Evolutionary conservation across 2,888 invertebrate species (phyloP).

Genomic region (Laspeyria flexula): DNA sequence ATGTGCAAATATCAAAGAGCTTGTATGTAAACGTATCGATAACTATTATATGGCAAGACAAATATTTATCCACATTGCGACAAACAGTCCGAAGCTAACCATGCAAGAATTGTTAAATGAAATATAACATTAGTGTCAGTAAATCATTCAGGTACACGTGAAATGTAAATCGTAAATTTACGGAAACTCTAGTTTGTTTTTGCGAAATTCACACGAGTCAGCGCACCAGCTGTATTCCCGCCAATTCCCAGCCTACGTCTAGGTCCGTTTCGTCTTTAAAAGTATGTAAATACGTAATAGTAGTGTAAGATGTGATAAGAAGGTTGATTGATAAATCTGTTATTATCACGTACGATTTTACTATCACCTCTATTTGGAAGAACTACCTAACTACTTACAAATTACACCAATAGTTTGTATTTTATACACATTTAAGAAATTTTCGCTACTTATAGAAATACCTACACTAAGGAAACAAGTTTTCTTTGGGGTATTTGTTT

Average conservation of each 20-base stretch:
- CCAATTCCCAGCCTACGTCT: slow-evolving; percentile 15
- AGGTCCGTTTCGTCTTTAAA: slow-evolving; percentile 23
- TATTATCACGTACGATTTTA: slow-evolving; percentile 23
- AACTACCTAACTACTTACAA: slow-evolving; percentile 39
- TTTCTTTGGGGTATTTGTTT: too few species aligned
- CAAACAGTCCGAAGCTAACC: slow-evolving; percentile 41
- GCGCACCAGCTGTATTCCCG: slow-evolving; percentile 9
- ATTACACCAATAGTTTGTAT: slow-evolving; percentile 19
- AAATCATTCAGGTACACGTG: slow-evolving; percentile 27
- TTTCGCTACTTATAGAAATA: too few species aligned
- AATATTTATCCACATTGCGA: slow-evolving; percentile 60
- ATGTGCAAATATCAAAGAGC: slow-evolving; percentile 51
- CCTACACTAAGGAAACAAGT: too few species aligned
- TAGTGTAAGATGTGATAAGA: slow-evolving; percentile 31
- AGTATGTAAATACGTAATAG: slow-evolving; percentile 24
- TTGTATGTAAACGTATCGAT: slow-evolving; percentile 50
- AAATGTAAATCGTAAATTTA: slow-evolving; percentile 17
- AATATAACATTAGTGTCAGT: slow-evolving; percentile 30
- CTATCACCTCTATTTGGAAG: slow-evolving; percentile 22
- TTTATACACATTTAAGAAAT: too few species aligned
- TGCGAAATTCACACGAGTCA: slow-evolving; percentile 15
- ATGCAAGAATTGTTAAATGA: slow-evolving; percentile 29
- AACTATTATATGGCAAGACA: slow-evolving; percentile 40
- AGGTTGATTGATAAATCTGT: slow-evolving; percentile 30
- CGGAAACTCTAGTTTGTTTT: slow-evolving; percentile 30